Conservation (phyloP, 2,888 invertebrate genomes). For the Drosophila melanosoma region DNA sequence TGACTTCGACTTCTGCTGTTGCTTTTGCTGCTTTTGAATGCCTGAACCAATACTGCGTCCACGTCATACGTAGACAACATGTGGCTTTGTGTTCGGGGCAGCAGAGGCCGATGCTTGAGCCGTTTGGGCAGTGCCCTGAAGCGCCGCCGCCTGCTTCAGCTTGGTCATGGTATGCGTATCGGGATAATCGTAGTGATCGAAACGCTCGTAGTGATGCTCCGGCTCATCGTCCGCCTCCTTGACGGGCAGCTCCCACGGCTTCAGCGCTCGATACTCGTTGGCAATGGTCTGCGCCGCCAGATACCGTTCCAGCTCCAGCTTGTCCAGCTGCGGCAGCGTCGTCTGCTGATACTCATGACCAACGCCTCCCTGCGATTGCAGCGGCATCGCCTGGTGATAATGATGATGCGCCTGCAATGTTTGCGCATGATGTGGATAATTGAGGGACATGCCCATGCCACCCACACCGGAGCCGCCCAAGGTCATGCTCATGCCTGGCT, state of each 20-base stretch:
- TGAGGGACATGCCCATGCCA: slow-evolving; percentile 61
- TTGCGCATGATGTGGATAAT: slow-evolving; percentile 80
- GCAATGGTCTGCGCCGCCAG: slow-evolving; percentile 84
- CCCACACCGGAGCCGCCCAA: slow-evolving; percentile 49
- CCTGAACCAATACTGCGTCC: slow-evolving; percentile 63
- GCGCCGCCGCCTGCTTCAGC: slow-evolving; percentile 69
- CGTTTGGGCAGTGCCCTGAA: slow-evolving; percentile 28
- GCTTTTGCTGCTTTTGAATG: slow-evolving; percentile 24
- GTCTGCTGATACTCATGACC: slow-evolving; percentile 77
- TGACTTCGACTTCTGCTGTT: not conserved
- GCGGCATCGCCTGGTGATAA: slow-evolving; percentile 78
- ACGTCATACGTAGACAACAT: slow-evolving; percentile 86
- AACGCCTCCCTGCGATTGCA: slow-evolving; percentile 56
- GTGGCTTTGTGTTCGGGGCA: slow-evolving; percentile 67
- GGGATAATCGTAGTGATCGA: slow-evolving; percentile 85
- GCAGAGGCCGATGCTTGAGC: slow-evolving; percentile 23
- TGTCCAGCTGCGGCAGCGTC: slow-evolving; percentile 83
- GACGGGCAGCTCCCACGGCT: slow-evolving; percentile 85
- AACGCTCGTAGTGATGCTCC: slow-evolving; percentile 85
- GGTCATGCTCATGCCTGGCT: slow-evolving; percentile 75
- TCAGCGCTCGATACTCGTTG: slow-evolving; percentile 84
- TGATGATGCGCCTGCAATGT: slow-evolving; percentile 80
- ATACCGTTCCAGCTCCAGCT: slow-evolving; percentile 85
- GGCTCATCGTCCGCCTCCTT: slow-evolving; percentile 84
- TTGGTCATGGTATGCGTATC: slow-evolving; percentile 85